Conservation (phyloP, 1,140 invertebrate species). For the Calliphora vicina region DNA sequence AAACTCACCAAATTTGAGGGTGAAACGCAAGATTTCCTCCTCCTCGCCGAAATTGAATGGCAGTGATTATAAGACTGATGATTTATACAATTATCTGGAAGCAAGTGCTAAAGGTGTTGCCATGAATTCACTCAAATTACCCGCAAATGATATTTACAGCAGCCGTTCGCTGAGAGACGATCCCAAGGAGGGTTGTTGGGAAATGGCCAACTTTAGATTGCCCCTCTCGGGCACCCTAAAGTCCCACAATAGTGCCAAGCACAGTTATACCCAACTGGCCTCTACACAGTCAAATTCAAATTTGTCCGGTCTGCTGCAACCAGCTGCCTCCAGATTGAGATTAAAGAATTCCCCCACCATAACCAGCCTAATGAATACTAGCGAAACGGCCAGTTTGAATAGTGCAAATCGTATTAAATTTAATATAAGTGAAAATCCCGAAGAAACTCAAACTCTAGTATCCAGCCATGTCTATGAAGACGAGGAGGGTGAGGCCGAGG, state of each 20-base stretch:
- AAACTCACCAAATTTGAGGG: constrained; percentile 49
- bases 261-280: constrained; percentile 39
- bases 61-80: constrained; percentile 53
- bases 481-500: constrained; percentile 22
- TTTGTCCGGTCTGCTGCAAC: constrained; percentile 55
- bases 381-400: constrained; percentile 41
- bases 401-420: constrained; percentile 55
- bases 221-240: constrained; percentile 56
- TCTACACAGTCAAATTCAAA: constrained; percentile 56
- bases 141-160: constrained; percentile 46
- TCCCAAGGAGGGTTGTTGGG: constrained; percentile 48
- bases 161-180: constrained; percentile 51
- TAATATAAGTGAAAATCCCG: constrained; percentile 35
- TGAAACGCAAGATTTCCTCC: constrained; percentile 58
- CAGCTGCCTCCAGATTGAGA: constrained; percentile 38
- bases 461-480: constrained; percentile 22
- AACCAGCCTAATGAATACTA: constrained; percentile 51
- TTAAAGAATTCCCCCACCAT: constrained; percentile 56
- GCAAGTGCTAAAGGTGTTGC: constrained; percentile 37
- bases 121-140: background rate
- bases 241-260: constrained; percentile 45
- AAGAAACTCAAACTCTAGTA: constrained; percentile 14
- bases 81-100: constrained; percentile 44
- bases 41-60: constrained; percentile 59
- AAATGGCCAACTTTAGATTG: constrained; percentile 56